Evolutionary conservation across 1,140 invertebrate species (phyloP).

Genomic region (Chlorops oryzae): DNA sequence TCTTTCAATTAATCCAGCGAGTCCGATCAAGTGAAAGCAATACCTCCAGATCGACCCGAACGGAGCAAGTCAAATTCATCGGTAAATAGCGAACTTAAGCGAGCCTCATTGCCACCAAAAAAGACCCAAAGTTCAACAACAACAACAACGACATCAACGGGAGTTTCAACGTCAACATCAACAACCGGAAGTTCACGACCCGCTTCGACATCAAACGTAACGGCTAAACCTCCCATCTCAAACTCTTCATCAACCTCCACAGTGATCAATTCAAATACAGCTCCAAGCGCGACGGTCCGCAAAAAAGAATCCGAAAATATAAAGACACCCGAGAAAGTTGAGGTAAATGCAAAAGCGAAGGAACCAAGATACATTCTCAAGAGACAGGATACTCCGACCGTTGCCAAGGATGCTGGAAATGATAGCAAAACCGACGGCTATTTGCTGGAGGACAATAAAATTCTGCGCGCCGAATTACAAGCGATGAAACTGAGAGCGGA

Average conservation of each 20-base stretch:
- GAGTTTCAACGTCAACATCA: constrained; percentile 7
- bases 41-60: constrained; percentile 38
- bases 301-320: constrained; percentile 25
- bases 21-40: constrained; percentile 17
- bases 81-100: constrained; percentile 25
- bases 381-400: constrained; percentile 51
- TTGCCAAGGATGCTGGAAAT: too few species aligned
- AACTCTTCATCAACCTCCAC: constrained; percentile 9
- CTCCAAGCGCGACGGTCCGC: constrained; percentile 16
- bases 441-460: constrained; percentile 61
- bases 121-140: constrained; percentile 27
- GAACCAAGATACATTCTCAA: too few species aligned
- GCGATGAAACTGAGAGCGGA: constrained; percentile 58
- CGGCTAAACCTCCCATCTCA: constrained; percentile 3
- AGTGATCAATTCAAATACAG: constrained; percentile 5
- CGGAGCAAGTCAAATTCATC: constrained; percentile 33
- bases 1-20: constrained; percentile 24
- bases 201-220: neutral
- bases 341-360: too few species aligned
- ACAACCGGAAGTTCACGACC: constrained; percentile 1
- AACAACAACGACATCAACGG: constrained; percentile 14
- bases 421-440: constrained; percentile 48
- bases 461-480: constrained; percentile 58
- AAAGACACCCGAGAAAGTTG: constrained; percentile 47
- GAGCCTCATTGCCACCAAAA: constrained; percentile 34